Evolutionary conservation across 1,140 invertebrate genomes (phyloP).

Genomic region (Heliconius nattereri): DNA sequence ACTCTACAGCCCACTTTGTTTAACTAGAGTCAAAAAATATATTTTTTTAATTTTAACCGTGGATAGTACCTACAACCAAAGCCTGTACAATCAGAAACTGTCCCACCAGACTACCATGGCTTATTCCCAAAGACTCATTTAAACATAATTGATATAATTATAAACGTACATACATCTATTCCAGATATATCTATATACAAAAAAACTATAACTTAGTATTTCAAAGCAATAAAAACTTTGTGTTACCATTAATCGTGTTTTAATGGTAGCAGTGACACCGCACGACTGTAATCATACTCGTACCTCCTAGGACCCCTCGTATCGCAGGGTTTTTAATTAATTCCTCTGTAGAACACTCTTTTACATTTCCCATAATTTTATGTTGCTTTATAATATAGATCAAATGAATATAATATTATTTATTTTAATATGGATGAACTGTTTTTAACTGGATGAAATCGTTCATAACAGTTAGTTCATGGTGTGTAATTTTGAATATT

Average conservation of each 20-base stretch:
- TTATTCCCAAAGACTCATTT: no score
- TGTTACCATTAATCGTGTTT: constrained; percentile 7
- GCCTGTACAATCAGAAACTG: no score
- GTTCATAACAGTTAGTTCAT: no score
- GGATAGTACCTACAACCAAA: no score
- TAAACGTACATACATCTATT: background rate
- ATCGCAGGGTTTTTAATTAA: background rate
- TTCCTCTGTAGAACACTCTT: background rate
- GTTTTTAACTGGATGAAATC: no score
- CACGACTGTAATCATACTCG: background rate
- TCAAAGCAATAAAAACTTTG: constrained; percentile 5
- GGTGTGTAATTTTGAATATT: no score
- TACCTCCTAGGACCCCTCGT: background rate
- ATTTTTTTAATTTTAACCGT: no score
- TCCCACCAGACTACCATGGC: no score
- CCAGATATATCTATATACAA: background rate
- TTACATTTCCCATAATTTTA: background rate
- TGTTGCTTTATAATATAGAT: background rate
- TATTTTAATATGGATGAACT: background rate
- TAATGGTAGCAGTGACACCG: constrained; percentile 6
- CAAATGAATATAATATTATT: background rate
- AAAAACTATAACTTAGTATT: background rate
- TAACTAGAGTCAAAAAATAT: no score
- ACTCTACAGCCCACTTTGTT: no score
- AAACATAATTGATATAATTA: no score